A percentile compares a stretch with the other conserved stretches of the same genome.
Evolutionary conservation across 2,888 invertebrate genomes (phyloP).

Genomic region (Disparrhopalites patrizii): DNA sequence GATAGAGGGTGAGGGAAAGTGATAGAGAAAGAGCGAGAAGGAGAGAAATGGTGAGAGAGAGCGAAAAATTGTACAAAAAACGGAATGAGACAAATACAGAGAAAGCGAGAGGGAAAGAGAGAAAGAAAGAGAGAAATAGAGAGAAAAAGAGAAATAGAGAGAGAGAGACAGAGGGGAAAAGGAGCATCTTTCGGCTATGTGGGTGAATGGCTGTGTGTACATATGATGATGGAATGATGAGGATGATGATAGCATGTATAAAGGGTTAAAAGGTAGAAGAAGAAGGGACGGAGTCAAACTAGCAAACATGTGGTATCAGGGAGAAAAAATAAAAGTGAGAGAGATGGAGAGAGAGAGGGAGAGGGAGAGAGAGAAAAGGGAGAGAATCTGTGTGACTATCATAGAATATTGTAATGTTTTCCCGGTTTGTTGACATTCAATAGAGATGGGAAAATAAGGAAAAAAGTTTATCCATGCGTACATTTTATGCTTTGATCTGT

Average conservation of each 20-base stretch:
- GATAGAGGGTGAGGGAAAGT: background rate
- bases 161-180: too few species aligned
- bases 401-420: background rate
- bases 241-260: too few species aligned
- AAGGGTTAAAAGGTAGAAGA: background rate
- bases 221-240: too few species aligned
- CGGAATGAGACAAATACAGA: too few species aligned
- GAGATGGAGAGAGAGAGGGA: background rate
- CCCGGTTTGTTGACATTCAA: conserved; percentile 14
- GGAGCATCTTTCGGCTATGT: too few species aligned
- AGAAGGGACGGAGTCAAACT: too few species aligned
- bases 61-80: too few species aligned
- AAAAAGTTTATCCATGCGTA: conserved; percentile 26
- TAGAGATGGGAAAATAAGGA: conserved; percentile 29
- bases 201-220: too few species aligned
- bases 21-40: background rate
- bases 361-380: background rate
- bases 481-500: conserved; percentile 27
- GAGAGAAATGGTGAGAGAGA: too few species aligned
- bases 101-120: too few species aligned
- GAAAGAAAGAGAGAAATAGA: too few species aligned
- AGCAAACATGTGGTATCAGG: background rate
- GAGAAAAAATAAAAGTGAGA: background rate
- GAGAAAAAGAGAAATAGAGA: too few species aligned
- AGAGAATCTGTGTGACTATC: background rate